Evolutionary conservation across 2,888 invertebrate genomes (phyloP), one percentile per base, ranked within the genome.

Genomic region (Archips crataeganus): DNA sequence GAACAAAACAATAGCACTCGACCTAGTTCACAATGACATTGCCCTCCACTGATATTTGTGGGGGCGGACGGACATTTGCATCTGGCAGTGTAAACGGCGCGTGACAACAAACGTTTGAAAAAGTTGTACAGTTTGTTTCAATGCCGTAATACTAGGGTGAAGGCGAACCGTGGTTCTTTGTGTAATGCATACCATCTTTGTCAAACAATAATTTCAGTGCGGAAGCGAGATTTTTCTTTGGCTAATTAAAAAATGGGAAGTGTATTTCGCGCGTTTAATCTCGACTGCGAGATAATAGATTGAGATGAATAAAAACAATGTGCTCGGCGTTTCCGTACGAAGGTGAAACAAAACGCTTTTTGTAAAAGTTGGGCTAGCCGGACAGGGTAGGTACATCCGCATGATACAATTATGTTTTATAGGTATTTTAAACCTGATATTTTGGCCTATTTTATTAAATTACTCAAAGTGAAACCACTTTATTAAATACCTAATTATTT

Each of bases 1-100:
- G 82, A 80, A 87, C 90, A 88, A 90, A 88, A 90, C 90, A 89
- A 88, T 86, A 80, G 77, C 77, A 88, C 78, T 76, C 90, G 88
- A 81, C 87, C 81, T 76, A 83, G 77, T 88, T 79, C 72, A 80
- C 83, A 80, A 85, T 84, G 75, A 79, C 85, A 79, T 74, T 77
- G 78, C 76, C 80, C 74, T 78, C 77, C 79, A 82, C 81, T 81
- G 81, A 78, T 75, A 76, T 71, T 61, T 69, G 76, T 79, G 79
- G 74, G 76, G 54, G 60, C 64, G 69, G 42, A 65, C 54, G 64
- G 74, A 70, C 74, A 74, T 74, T 74, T 51, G 69, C 75, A 78
- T 77, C 75, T 77, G 72, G 78, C 70, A 78, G 80, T 74, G 72
- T 79, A 75, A 79, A 70, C 65, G 45, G 73, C 79, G 79, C 77